phyloP scores from a whole-genome alignment of 2,797 vertebrate species.

The Serranus cabrilla region DNA sequence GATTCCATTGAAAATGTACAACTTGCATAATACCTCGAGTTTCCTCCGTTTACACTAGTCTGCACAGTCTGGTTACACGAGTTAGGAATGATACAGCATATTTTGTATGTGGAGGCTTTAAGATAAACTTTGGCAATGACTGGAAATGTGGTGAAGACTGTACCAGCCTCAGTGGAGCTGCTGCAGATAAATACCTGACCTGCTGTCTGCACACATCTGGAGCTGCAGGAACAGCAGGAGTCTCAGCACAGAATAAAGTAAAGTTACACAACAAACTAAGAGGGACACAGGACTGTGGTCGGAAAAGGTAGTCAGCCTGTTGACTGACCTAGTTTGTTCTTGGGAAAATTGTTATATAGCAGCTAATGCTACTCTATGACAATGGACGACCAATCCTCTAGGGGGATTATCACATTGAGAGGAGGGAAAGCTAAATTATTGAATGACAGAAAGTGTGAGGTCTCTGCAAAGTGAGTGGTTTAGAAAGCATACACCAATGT shows the following conservation, averaged over 20 bases:
- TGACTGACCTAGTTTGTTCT: constrained; percentile 34
- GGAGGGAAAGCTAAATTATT: not conserved
- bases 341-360: constrained; percentile 26
- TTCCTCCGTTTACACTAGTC: constrained; percentile 9
- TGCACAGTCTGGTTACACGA: constrained; percentile 4
- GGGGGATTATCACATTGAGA: constrained; percentile 16
- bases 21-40: constrained; percentile 15
- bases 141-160: constrained; percentile 18
- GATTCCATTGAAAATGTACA: constrained; percentile 22
- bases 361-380: constrained; percentile 8
- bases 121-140: constrained; percentile 7
- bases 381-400: constrained; percentile 6
- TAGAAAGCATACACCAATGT: constrained; percentile 1
- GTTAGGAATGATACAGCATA: constrained; percentile 9
- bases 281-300: not conserved
- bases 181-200: constrained; percentile 34
- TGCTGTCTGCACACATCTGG: constrained; percentile 42
- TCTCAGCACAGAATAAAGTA: constrained; percentile 12
- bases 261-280: constrained; percentile 11
- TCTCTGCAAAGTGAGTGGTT: not conserved
- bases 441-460: not conserved
- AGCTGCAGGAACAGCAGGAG: constrained; percentile 8
- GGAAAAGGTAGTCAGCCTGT: constrained; percentile 20
- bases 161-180: constrained; percentile 17
- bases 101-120: not conserved